Evolutionary conservation across 2,113 vertebrate species (phyloP), one percentile per base, ranked within the genome.

Genomic region (Progne subis): DNA sequence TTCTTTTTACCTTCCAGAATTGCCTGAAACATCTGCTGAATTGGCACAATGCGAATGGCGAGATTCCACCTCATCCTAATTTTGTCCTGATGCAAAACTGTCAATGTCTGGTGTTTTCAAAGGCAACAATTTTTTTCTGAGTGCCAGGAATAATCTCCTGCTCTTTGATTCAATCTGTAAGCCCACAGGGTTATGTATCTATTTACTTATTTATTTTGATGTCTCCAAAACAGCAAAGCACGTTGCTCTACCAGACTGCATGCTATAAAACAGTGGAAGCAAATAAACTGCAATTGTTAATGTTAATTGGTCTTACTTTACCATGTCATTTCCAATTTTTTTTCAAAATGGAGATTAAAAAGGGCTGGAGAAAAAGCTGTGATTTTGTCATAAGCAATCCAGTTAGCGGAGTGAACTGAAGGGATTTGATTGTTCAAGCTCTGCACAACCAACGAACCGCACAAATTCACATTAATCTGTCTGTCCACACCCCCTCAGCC

Each of bases 321-420:
- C 72, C 60, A 69, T 84, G 95, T 96, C 93, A 94, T 96, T 97
- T 90, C 72, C 88, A 93, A 93, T 96, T 80, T 92, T 95, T 92
- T 95, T 92, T 92, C 94, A 94, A 90, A 85, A 95, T 32, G 34
- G 79, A 95, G 82, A 97, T 97, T 96, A 95, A 95, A 92, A 70
- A 64, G 86, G 49, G 76, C 46, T 90, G 82, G 82, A 94, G 61
- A 92, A 95, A 95, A 95, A 96, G 90, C 87, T 93, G 82, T 60
- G 88, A 96, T 94, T 95, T 96, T 95, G 95, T 95, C 95, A 92
- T 90, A 93, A 94, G 76, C 94, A 96, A 95, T 94, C 80, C 82
- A 92, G 82, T 79, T 86, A 96, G 89, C 1, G 1, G 81, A 89
- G 72, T 32, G 76, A 96, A 32, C 68, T 75, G 82, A 96, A 92